Conservation (phyloP, 2,888 invertebrate genomes). For the Agrotis segetum region DNA sequence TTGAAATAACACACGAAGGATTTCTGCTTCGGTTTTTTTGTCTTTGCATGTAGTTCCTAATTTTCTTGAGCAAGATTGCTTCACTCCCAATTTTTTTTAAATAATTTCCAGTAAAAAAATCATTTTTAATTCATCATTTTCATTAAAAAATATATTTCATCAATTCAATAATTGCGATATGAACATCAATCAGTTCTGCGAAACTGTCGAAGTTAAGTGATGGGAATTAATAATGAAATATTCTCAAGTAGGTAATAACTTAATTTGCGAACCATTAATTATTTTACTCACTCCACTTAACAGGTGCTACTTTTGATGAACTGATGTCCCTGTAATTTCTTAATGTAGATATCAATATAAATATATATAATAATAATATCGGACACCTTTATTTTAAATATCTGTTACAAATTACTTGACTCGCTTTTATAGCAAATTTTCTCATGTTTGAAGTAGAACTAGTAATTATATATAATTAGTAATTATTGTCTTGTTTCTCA, state of each 20-base stretch:
- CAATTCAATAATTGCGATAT: not conserved
- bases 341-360: conserved; percentile 24
- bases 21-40: conserved; percentile 6
- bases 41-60: too few species aligned
- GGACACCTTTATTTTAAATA: not conserved
- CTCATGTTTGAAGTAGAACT: not conserved
- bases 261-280: conserved; percentile 46
- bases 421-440: not conserved
- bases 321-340: conserved; percentile 18
- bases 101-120: too few species aligned
- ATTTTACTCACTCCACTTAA: conserved; percentile 24
- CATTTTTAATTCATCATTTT: too few species aligned
- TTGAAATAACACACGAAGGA: conserved; percentile 25
- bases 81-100: not conserved
- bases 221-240: conserved; percentile 12
- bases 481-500: not conserved
- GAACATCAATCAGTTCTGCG: not conserved
- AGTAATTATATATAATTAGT: not conserved
- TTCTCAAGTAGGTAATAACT: conserved; percentile 1
- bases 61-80: not conserved
- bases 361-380: too few species aligned
- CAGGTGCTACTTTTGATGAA: conserved; percentile 45
- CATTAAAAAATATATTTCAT: not conserved
- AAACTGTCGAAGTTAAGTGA: not conserved
- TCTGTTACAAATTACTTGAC: not conserved